These are phyloP conservation scores for Tetragnatha versicolor DNA, from an alignment of 1,140 invertebrate species.

Conservation along the genomic window DNA sequence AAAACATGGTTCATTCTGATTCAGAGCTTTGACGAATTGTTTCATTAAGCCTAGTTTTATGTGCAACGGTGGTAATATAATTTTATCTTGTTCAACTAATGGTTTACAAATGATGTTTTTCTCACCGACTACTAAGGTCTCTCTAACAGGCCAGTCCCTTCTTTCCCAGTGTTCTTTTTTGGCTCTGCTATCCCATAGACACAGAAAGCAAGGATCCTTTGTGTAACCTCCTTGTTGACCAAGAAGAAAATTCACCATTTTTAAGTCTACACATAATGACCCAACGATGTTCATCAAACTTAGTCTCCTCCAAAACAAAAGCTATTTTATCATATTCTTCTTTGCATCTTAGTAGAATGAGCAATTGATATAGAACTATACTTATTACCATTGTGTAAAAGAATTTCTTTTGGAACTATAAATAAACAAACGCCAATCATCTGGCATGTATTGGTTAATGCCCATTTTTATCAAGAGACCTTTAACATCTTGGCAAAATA, in stretches of 20 bases:
- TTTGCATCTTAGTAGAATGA: too few relatives aligned
- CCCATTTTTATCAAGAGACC: too few relatives aligned
- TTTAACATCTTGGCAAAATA: too few relatives aligned
- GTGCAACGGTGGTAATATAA: neutral
- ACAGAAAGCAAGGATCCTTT: conserved; percentile 58
- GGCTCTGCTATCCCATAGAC: conserved; percentile 57
- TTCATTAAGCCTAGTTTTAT: neutral
- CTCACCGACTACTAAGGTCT: neutral
- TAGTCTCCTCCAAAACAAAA: too few relatives aligned
- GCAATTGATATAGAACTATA: too few relatives aligned
- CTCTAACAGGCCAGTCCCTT: neutral
- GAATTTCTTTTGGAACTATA: too few relatives aligned
- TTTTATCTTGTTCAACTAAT: neutral
- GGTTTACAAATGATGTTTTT: neutral
- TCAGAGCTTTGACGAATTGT: neutral
- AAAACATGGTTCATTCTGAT: too few relatives aligned
- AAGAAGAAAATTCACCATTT: conserved; percentile 16
- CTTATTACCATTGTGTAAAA: too few relatives aligned
- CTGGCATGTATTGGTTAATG: too few relatives aligned
- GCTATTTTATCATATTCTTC: too few relatives aligned
- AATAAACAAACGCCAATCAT: too few relatives aligned
- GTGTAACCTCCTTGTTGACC: conserved; percentile 56
- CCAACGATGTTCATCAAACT: too few relatives aligned
- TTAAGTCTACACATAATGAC: neutral
- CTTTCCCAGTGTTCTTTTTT: neutral